Evolutionary conservation across 2,113 vertebrate genomes (phyloP).

Genomic region (Rhagologus leucostigma): DNA sequence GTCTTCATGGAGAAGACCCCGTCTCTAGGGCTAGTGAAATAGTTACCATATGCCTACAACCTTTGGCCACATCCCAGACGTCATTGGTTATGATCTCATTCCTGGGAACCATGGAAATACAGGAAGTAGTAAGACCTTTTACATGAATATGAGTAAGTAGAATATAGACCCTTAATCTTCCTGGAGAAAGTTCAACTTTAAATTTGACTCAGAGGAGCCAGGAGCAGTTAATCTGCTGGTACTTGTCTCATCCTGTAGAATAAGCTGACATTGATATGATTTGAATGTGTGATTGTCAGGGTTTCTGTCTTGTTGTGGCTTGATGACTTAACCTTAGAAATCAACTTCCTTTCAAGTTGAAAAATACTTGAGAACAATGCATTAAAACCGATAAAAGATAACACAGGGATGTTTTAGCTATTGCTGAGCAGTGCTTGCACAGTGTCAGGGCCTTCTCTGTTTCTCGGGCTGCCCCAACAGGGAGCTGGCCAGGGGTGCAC

Average conservation of each 20-base stretch:
- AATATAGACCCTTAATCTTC: background rate
- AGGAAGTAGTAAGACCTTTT: background rate
- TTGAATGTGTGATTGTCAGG: background rate
- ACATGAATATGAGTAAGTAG: background rate
- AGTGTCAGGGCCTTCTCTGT: background rate
- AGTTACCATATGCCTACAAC: background rate
- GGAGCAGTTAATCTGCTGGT: background rate
- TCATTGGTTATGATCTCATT: background rate
- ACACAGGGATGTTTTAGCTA: background rate
- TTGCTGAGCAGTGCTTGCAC: background rate
- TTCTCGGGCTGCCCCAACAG: background rate
- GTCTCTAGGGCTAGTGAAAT: background rate
- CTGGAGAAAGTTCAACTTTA: background rate
- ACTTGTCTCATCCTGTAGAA: background rate
- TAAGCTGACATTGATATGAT: background rate
- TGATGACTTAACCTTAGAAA: background rate
- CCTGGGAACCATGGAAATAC: background rate
- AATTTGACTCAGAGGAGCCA: background rate
- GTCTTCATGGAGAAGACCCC: background rate
- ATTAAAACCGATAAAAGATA: background rate
- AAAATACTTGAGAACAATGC: background rate
- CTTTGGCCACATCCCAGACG: background rate
- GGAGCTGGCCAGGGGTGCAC: background rate
- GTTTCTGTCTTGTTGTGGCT: background rate
- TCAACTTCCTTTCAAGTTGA: background rate